phyloP scores from a whole-genome alignment of 2,888 invertebrate genomes.

The Polydrusus cervinus region DNA sequence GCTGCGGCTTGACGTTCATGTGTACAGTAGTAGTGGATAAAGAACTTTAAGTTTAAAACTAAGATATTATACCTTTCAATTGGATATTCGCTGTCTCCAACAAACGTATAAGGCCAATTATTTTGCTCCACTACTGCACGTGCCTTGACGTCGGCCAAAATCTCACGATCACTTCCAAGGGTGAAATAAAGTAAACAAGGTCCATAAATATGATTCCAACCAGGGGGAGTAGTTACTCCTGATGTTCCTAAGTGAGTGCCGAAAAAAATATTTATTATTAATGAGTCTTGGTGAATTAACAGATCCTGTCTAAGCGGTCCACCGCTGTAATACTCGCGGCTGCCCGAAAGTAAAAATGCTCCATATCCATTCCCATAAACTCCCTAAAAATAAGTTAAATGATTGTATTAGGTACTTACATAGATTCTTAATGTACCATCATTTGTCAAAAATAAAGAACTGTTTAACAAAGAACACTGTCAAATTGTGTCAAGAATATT shows the following conservation, averaged over 20 bases:
- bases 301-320: conserved; percentile 48
- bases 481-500: too few species aligned
- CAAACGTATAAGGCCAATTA: conserved; percentile 47
- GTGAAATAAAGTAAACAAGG: conserved; percentile 48
- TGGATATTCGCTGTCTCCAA: conserved; percentile 35
- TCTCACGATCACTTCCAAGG: conserved; percentile 35
- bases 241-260: conserved; percentile 44
- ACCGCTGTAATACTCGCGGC: conserved; percentile 43
- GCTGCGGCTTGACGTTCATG: too few species aligned
- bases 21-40: too few species aligned
- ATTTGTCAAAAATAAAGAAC: too few species aligned
- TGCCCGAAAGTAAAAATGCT: conserved; percentile 41
- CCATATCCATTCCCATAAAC: conserved; percentile 51
- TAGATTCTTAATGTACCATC: too few species aligned
- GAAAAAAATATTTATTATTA: conserved; percentile 42
- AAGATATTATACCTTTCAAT: conserved; percentile 20
- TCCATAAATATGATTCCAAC: conserved; percentile 46
- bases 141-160: conserved; percentile 26
- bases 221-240: conserved; percentile 25
- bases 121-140: conserved; percentile 23
- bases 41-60: too few species aligned
- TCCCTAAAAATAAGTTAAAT: conserved; percentile 16
- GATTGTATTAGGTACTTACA: too few species aligned
- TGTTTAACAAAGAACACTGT: too few species aligned
- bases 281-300: conserved; percentile 41